These are phyloP conservation scores for Tupaia tana DNA, from an alignment of 2,113 vertebrate species.

Conservation along the genomic window DNA sequence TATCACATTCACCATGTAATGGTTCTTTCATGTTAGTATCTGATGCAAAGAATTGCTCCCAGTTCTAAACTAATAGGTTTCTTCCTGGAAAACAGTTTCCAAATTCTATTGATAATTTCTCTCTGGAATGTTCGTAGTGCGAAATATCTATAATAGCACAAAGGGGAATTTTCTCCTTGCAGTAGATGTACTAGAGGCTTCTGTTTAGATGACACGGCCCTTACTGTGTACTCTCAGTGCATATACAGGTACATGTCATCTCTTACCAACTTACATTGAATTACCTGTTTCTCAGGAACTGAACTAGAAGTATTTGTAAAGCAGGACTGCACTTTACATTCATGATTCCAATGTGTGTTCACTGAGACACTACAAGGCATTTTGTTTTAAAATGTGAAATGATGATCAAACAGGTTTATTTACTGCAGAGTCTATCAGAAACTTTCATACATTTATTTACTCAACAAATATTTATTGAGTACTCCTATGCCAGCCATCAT, in stretches of 20 bases:
- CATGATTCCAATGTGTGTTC: background rate
- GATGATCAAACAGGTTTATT: background rate
- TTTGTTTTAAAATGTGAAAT: background rate
- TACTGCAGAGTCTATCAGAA: slow-evolving; percentile 9
- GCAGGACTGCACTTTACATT: background rate
- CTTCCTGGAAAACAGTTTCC: too few relatives aligned
- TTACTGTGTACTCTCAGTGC: background rate
- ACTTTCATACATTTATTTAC: background rate
- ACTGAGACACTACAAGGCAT: background rate
- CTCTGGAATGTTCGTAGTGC: too few relatives aligned
- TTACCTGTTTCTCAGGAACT: background rate
- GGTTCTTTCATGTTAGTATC: too few relatives aligned
- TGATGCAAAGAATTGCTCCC: too few relatives aligned
- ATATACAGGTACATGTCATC: background rate
- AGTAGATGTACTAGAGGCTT: background rate
- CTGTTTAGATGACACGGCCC: background rate
- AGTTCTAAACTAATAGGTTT: too few relatives aligned
- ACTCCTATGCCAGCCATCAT: background rate
- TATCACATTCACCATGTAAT: too few relatives aligned
- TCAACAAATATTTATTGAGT: slow-evolving; percentile 16
- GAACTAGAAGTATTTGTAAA: background rate
- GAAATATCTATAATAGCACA: background rate
- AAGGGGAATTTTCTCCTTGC: background rate
- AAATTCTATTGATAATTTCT: too few relatives aligned
- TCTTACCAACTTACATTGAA: background rate